These are phyloP conservation scores for Albula glossodonta DNA, from an alignment of 2,113 vertebrate species.

Conservation along the genomic window DNA sequence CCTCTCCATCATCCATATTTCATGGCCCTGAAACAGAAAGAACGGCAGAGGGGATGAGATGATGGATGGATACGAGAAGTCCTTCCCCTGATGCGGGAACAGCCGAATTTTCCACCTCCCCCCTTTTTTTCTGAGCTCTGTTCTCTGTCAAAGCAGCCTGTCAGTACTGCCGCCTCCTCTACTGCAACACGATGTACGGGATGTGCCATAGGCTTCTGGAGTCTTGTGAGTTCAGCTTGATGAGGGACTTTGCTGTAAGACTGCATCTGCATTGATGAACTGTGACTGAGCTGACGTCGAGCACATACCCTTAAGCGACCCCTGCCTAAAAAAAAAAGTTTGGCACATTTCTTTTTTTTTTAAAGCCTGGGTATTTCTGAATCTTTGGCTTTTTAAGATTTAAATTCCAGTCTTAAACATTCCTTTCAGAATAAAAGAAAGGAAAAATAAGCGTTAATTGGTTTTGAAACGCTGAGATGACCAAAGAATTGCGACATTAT, in stretches of 20 bases:
- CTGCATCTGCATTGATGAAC: background rate
- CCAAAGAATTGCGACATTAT: background rate
- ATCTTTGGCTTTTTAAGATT: no score
- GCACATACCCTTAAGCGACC: background rate
- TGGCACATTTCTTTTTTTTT: background rate
- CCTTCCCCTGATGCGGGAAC: background rate
- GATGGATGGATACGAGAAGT: background rate
- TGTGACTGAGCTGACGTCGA: background rate
- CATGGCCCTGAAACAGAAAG: background rate
- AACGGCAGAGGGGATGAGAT: background rate
- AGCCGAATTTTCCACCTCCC: background rate
- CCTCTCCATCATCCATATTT: constrained; percentile 20
- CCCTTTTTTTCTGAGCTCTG: background rate
- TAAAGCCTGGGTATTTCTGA: no score
- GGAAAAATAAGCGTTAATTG: no score
- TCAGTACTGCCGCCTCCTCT: background rate
- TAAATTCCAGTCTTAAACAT: no score
- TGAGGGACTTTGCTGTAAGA: background rate
- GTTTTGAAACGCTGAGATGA: background rate
- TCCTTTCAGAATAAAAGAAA: no score
- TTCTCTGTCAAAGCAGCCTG: background rate
- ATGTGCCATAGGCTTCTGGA: background rate
- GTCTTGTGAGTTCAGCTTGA: background rate
- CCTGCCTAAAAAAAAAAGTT: background rate
- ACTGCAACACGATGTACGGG: background rate